phyloP scores from a whole-genome alignment of 2,797 vertebrate genomes.

The Tangara arthus region DNA sequence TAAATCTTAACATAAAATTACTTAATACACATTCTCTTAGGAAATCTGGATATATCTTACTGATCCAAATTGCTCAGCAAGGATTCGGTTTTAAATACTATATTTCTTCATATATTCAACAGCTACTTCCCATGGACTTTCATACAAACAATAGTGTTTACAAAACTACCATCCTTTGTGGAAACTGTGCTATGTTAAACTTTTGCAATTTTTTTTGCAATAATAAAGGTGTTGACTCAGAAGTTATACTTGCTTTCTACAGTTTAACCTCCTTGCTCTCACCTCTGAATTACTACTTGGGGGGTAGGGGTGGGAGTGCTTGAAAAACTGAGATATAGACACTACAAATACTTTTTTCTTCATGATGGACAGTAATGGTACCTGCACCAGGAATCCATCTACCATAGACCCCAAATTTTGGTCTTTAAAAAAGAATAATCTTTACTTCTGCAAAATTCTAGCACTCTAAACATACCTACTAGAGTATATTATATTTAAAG shows the following conservation, averaged over 20 bases:
- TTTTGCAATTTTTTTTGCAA: background rate
- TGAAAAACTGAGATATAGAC: background rate
- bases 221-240: background rate
- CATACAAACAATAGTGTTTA: background rate
- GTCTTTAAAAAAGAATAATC: background rate
- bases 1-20: background rate
- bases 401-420: background rate
- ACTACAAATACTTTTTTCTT: background rate
- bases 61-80: background rate
- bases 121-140: background rate
- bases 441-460: background rate
- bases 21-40: background rate
- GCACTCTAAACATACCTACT: background rate
- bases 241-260: background rate
- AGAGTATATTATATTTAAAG: background rate
- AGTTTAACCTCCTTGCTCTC: background rate
- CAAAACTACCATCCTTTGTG: background rate
- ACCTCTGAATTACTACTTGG: background rate
- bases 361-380: background rate
- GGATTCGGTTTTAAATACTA: background rate
- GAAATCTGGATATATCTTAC: background rate
- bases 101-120: background rate
- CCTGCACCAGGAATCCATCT: background rate
- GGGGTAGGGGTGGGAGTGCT: background rate
- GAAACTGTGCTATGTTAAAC: background rate